These are phyloP conservation scores for Apolygus lucorum DNA, from an alignment of 1,140 invertebrate species.

Conservation along the genomic window DNA sequence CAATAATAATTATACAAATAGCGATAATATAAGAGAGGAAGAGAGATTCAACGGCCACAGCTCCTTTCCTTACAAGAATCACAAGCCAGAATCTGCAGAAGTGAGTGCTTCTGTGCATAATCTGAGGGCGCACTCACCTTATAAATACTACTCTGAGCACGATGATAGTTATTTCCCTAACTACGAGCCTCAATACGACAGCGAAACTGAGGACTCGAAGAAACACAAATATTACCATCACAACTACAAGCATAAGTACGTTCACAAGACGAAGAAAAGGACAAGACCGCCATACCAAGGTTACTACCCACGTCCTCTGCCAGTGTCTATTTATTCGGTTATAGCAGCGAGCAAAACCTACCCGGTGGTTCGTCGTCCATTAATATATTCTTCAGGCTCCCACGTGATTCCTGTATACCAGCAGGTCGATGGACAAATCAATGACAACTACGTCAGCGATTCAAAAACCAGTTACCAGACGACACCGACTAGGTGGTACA, in stretches of 20 bases:
- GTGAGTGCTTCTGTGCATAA: neutral
- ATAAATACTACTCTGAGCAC: too few species aligned
- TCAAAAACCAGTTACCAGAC: neutral
- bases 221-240: neutral
- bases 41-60: conserved; percentile 8
- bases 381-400: neutral
- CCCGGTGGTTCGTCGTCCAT: neutral
- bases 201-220: neutral
- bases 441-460: neutral
- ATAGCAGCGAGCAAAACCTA: neutral
- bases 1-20: conserved; percentile 32
- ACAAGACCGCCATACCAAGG: too few species aligned
- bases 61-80: conserved; percentile 11
- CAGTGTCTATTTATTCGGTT: conserved; percentile 6
- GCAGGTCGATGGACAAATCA: neutral
- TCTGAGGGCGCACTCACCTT: neutral
- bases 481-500: neutral
- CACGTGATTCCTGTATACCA: neutral
- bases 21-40: conserved; percentile 7
- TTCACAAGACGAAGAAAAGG: neutral
- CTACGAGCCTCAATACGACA: too few species aligned
- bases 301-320: neutral
- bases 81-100: neutral
- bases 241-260: neutral
- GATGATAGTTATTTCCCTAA: neutral